phyloP scores from a whole-genome alignment of 1,140 invertebrate genomes.

The Chironomus tepperi region DNA sequence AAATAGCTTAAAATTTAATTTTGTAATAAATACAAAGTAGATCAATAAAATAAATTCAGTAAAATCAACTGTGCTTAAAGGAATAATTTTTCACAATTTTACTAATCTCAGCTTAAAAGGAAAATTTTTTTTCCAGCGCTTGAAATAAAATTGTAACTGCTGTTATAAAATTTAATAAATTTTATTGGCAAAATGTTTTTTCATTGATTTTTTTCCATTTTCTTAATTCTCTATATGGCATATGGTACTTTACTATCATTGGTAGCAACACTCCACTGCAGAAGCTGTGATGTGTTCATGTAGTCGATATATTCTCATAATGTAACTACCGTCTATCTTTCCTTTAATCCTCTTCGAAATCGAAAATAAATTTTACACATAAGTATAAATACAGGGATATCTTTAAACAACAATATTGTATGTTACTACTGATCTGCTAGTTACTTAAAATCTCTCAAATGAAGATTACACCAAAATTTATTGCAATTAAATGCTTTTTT shows the following conservation, averaged over 20 bases:
- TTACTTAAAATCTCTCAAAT: not conserved
- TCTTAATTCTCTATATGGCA: constrained; percentile 2
- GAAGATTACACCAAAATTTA: not conserved
- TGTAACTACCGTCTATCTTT: not conserved
- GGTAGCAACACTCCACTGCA: not conserved
- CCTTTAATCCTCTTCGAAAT: not conserved
- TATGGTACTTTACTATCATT: not conserved
- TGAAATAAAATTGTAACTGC: not conserved
- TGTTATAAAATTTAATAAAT: constrained; percentile 15
- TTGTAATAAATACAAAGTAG: too few relatives aligned
- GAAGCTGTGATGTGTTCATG: not conserved
- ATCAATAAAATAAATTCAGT: too few relatives aligned
- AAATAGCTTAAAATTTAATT: too few relatives aligned
- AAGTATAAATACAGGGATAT: too few relatives aligned
- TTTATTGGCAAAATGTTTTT: constrained; percentile 9
- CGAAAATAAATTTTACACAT: not conserved
- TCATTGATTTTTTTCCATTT: not conserved
- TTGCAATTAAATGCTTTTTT: not conserved
- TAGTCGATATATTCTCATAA: not conserved
- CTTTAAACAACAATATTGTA: too few relatives aligned
- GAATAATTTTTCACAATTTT: too few relatives aligned
- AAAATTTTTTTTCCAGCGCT: not conserved
- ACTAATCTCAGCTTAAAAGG: too few relatives aligned
- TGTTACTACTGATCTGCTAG: too few relatives aligned
- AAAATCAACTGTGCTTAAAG: too few relatives aligned